A percentile compares a stretch with the other conserved stretches of the same genome.
Evolutionary conservation across 2,113 vertebrate genomes (phyloP).

Genomic region (Myrmecobius fasciatus): DNA sequence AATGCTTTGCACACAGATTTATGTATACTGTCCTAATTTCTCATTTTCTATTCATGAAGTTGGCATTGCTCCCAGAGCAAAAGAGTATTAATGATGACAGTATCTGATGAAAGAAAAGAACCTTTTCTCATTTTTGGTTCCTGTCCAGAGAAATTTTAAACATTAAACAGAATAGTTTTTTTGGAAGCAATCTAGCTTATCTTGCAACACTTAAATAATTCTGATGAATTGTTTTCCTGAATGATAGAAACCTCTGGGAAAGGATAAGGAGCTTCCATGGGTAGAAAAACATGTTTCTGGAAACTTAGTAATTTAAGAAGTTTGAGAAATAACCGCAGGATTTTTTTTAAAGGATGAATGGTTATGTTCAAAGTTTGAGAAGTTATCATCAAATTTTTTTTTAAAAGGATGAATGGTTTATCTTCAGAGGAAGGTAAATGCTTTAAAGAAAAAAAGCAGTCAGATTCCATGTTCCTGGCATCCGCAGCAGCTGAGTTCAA

Average conservation of each 20-base stretch:
- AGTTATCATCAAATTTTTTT: background rate
- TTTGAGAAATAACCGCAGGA: background rate
- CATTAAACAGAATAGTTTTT: background rate
- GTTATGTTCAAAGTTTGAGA: background rate
- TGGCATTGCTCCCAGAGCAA: conserved; percentile 37
- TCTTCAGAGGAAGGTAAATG: background rate
- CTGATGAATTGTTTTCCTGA: background rate
- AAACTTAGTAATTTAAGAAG: background rate
- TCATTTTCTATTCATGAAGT: background rate
- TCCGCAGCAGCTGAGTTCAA: background rate
- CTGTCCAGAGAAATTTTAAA: background rate
- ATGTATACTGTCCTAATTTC: background rate
- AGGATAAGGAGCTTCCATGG: background rate
- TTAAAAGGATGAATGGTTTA: background rate
- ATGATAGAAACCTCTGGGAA: conserved; percentile 4
- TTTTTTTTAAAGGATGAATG: conserved; percentile 9
- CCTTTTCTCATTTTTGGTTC: background rate
- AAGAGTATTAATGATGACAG: conserved; percentile 16
- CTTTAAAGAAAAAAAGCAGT: background rate
- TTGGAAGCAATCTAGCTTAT: background rate
- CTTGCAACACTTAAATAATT: background rate
- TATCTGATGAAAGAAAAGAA: background rate
- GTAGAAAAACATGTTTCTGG: background rate
- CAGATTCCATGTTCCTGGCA: background rate
- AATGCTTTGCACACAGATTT: background rate